Evolutionary conservation across 1,140 invertebrate species (phyloP), one percentile per base, ranked within the genome.

Genomic region (Monomorium pharaonis): DNA sequence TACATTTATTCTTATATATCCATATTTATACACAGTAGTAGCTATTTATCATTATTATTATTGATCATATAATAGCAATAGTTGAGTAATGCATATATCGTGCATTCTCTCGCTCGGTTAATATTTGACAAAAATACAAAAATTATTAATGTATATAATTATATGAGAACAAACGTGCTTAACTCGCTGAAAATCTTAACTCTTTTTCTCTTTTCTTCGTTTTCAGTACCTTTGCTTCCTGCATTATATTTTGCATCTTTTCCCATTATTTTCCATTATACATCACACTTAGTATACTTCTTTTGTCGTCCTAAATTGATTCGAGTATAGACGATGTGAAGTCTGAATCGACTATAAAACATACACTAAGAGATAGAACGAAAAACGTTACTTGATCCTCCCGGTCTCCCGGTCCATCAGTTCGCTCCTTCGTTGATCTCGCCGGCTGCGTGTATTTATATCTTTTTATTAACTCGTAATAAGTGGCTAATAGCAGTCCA

Each of bases 91-190:
- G 92, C 90, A 89, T 90, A 70, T 92, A 67, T 67, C 63, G 63
- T 92, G 91, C 91, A 93, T 91, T 90, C 86, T 86, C 88, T 93
- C 78, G 44, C 84, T 92, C 83, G 90, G 86, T 93, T 92, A 93
- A 92, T 92, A 92, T 90, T 92, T 93, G 91, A 92, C 88, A 93
- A 93, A 93, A 93, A 93, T 92, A 93, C 91, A 93, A 93, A 93
- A 93, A 93, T 92, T 92, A 93, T 92, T 91, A 93, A 92, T 89
- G 77, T 92, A 67, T 92, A 67, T 90, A 89, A 87, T 91, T 78
- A 91, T 92, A 91, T 84, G 85, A 92, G 87, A 92, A 93, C 88
- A 90, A 93, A 93, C 86, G 85, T 88, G 83, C 84, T 88, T 87
- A 54, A 78, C 87, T 91, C 84, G 54, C 84, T 60, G 65, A 88